These are phyloP conservation scores for Branchipolynoe longqiensis DNA, from an alignment of 2,888 invertebrate genomes.

Conservation along the genomic window DNA sequence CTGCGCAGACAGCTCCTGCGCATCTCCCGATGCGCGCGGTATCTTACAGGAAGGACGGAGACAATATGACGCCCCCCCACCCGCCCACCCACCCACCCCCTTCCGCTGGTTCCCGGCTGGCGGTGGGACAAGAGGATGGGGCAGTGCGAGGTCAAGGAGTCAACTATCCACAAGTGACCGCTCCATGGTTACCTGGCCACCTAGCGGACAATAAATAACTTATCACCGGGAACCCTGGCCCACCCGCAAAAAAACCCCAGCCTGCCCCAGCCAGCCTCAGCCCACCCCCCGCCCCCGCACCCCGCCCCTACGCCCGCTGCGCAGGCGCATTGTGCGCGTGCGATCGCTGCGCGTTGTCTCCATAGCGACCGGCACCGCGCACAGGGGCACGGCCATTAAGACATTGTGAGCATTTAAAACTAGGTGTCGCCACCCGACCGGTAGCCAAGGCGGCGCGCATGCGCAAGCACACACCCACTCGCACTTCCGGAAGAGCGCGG, in stretches of 20 bases:
- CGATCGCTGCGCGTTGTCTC: conserved; percentile 15
- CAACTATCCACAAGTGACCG: conserved; percentile 26
- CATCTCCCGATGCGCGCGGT: conserved; percentile 4
- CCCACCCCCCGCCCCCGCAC: too few relatives aligned
- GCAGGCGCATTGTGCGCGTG: conserved; percentile 23
- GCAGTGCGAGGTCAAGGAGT: background rate
- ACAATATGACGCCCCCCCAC: conserved; percentile 20
- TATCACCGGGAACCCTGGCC: background rate
- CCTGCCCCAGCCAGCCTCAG: too few relatives aligned
- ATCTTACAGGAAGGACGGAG: background rate
- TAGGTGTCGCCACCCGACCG: background rate
- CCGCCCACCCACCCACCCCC: too few relatives aligned
- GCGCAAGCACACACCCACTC: background rate
- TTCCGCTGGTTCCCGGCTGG: background rate
- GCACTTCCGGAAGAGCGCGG: background rate
- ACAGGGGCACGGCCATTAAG: conserved; percentile 30
- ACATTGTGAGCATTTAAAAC: conserved; percentile 3
- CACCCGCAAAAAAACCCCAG: too few relatives aligned
- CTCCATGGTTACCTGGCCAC: background rate
- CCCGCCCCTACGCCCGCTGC: background rate
- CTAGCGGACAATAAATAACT: conserved; percentile 29
- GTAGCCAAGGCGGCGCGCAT: background rate
- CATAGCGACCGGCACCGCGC: conserved; percentile 1
- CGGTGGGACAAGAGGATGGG: conserved; percentile 32
- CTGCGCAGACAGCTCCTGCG: conserved; percentile 25